Percentiles rank a stretch among this genome's conserved stretches.
Evolutionary conservation across 1,140 invertebrate species (phyloP).

Genomic region (Oscheius sp.): DNA sequence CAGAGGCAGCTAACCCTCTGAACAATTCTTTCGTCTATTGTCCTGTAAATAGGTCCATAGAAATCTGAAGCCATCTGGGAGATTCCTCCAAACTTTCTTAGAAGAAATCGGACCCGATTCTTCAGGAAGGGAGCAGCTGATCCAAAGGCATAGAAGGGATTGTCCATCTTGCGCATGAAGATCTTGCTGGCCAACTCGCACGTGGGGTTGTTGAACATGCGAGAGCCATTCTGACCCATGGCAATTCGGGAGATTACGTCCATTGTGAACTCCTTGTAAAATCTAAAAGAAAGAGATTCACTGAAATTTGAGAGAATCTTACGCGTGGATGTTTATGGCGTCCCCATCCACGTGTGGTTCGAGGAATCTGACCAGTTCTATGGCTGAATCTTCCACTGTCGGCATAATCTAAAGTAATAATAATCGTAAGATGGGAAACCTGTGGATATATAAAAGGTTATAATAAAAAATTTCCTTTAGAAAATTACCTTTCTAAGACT

Average conservation of each 20-base stretch:
- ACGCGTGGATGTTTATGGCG: constrained; percentile 29
- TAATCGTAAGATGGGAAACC: too few species aligned
- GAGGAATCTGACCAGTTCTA: constrained; percentile 28
- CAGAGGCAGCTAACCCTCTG: background rate
- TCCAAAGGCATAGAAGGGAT: background rate
- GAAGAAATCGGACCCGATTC: background rate
- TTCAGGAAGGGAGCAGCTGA: background rate
- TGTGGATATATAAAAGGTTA: too few species aligned
- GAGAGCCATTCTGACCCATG: constrained; percentile 16
- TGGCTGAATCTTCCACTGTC: constrained; percentile 24
- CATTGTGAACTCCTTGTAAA: constrained; percentile 23
- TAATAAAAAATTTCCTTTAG: too few species aligned
- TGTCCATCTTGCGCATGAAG: background rate
- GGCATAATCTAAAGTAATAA: constrained; percentile 5
- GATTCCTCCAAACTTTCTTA: background rate
- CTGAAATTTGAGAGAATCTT: background rate
- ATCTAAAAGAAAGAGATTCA: constrained; percentile 5
- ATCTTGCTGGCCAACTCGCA: background rate
- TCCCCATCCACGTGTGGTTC: constrained; percentile 5
- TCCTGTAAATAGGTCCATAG: background rate
- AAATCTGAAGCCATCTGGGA: background rate
- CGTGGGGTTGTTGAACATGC: constrained; percentile 18
- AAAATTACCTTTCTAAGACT: constrained; percentile 32
- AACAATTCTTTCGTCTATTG: background rate
- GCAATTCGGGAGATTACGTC: constrained; percentile 27